Evolutionary conservation across 2,797 vertebrate genomes (phyloP).

Genomic region (Pachyuromys duprasi): DNA sequence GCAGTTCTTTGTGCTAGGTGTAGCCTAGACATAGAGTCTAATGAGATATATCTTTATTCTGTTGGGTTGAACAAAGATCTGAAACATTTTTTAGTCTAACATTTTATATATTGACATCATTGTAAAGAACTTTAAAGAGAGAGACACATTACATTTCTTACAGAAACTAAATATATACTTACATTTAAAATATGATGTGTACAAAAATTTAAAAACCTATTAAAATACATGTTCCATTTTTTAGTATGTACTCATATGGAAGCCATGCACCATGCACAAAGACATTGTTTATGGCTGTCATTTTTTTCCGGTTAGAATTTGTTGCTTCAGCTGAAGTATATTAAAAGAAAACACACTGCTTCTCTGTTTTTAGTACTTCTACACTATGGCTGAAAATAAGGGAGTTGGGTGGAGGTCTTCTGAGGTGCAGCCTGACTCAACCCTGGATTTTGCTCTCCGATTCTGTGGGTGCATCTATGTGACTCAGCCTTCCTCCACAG

Average conservation of each 20-base stretch:
- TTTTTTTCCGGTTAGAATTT: slow-evolving; percentile 53
- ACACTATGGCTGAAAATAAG: slow-evolving; percentile 45
- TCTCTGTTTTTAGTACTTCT: background rate
- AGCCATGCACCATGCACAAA: slow-evolving; percentile 35
- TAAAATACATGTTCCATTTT: slow-evolving; percentile 48
- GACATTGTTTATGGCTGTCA: slow-evolving; percentile 11
- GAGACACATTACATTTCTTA: background rate
- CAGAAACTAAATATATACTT: slow-evolving; percentile 47
- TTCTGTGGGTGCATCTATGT: background rate
- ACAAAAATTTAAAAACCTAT: background rate
- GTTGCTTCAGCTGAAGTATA: slow-evolving; percentile 30
- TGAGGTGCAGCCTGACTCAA: slow-evolving; percentile 58
- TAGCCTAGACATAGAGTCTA: background rate
- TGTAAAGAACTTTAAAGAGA: background rate
- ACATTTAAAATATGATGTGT: slow-evolving; percentile 58
- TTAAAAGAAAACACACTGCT: background rate
- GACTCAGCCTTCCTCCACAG: slow-evolving; percentile 24
- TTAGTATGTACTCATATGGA: background rate
- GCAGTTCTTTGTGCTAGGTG: background rate
- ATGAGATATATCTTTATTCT: background rate
- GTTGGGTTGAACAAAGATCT: background rate
- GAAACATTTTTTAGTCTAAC: background rate
- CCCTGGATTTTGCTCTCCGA: background rate
- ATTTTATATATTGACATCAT: slow-evolving; percentile 9
- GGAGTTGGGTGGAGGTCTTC: background rate